Conservation (phyloP, 2,113 vertebrate genomes). For the Athene cunicularia region DNA sequence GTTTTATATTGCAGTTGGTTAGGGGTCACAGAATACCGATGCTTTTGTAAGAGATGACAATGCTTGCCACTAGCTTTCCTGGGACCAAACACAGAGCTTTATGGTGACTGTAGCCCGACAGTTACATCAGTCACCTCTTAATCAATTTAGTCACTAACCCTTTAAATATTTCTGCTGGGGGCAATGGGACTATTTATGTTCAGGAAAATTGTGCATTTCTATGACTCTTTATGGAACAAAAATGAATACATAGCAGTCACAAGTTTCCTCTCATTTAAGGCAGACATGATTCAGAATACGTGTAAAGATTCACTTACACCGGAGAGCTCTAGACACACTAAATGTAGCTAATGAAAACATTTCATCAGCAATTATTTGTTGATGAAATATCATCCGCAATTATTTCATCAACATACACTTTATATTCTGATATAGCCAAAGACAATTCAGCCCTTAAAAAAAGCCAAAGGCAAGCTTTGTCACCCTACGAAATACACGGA, state of each 20-base stretch:
- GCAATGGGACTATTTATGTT: not conserved
- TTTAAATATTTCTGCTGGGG: not conserved
- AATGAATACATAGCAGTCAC: not conserved
- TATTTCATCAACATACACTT: not conserved
- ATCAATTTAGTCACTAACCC: not conserved
- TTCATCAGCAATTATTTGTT: too few relatives aligned
- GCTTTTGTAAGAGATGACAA: not conserved
- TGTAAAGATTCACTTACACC: not conserved
- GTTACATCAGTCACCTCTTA: not conserved
- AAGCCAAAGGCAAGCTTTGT: not conserved
- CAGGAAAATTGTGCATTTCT: not conserved
- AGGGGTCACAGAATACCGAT: not conserved
- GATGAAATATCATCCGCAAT: not conserved
- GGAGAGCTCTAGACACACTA: not conserved
- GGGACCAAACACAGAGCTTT: not conserved
- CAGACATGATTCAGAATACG: not conserved
- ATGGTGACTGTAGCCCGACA: not conserved
- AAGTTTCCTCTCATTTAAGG: not conserved
- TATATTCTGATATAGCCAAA: not conserved
- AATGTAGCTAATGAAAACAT: not conserved
- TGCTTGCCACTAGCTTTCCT: not conserved
- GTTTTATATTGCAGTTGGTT: not conserved
- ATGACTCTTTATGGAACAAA: not conserved
- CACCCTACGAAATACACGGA: not conserved
- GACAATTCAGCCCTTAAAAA: not conserved